Percentiles rank a stretch among this genome's conserved stretches.
These are phyloP conservation scores for Philaethria dido DNA, from an alignment of 2,888 invertebrate species.

Conservation along the genomic window DNA sequence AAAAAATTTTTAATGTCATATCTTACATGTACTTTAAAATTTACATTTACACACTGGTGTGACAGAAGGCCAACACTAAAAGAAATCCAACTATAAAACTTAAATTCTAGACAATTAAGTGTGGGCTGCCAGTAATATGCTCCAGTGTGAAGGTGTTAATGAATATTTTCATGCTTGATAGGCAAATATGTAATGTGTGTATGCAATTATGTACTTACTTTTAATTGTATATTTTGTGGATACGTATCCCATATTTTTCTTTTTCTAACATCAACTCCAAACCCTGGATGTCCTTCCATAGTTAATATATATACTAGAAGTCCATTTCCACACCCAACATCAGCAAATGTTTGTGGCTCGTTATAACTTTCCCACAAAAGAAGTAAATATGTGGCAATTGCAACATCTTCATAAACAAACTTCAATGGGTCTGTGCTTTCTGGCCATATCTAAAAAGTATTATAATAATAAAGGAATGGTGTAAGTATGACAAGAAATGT, in stretches of 20 bases:
- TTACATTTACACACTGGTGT: too few species aligned
- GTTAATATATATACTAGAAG: constrained; percentile 93
- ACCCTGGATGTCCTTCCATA: constrained; percentile 91
- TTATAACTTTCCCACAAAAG: constrained; percentile 88
- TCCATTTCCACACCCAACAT: constrained; percentile 99
- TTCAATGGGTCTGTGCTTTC: constrained; percentile 97
- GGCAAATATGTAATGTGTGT: neutral
- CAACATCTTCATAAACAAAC: constrained; percentile 98
- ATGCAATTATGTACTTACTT: constrained; percentile 76
- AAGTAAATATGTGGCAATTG: constrained; percentile 94
- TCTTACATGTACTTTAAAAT: too few species aligned
- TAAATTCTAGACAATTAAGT: too few species aligned
- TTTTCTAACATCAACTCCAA: constrained; percentile 92
- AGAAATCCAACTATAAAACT: too few species aligned
- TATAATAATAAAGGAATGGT: neutral
- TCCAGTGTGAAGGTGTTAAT: too few species aligned
- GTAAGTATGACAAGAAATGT: neutral
- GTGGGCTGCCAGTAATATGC: too few species aligned
- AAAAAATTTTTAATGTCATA: too few species aligned
- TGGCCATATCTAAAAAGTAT: constrained; percentile 88
- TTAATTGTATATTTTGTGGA: constrained; percentile 85
- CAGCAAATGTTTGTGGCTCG: constrained; percentile 89
- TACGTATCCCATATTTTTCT: constrained; percentile 95
- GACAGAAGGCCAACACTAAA: too few species aligned
- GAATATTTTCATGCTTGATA: too few species aligned